Percentiles rank a stretch among this genome's conserved stretches.
phyloP scores from a whole-genome alignment of 2,113 vertebrate genomes.

The Hippopotamus amphibius region DNA sequence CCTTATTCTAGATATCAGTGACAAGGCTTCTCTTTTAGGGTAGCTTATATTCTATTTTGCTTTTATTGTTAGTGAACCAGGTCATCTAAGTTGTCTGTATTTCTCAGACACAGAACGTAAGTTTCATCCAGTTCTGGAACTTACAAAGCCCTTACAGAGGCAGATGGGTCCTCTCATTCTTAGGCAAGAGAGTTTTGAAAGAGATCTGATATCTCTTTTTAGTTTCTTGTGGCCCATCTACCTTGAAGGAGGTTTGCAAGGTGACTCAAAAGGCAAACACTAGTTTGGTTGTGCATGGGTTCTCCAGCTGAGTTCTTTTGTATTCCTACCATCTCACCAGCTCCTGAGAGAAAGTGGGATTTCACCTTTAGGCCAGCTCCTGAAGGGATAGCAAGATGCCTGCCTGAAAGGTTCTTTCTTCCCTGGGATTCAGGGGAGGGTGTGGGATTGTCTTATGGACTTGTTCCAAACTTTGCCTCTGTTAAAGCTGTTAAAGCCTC shows the following conservation, averaged over 20 bases:
- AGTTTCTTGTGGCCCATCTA: slow-evolving; percentile 53
- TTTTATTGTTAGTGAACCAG: slow-evolving; percentile 48
- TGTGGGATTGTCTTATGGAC: not conserved
- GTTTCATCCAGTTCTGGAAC: slow-evolving; percentile 48
- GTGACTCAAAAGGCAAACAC: slow-evolving; percentile 33
- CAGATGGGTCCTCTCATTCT: slow-evolving; percentile 5
- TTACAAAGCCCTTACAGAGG: slow-evolving; percentile 59
- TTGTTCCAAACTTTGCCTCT: not conserved
- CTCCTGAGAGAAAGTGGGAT: slow-evolving; percentile 24
- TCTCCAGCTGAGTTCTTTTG: slow-evolving; percentile 40
- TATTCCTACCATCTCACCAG: not conserved
- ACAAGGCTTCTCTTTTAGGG: slow-evolving; percentile 58
- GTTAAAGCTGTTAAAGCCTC: not conserved
- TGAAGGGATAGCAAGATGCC: not conserved
- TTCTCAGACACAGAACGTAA: slow-evolving; percentile 22
- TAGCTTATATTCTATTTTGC: slow-evolving; percentile 53
- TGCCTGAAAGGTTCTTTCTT: slow-evolving; percentile 64
- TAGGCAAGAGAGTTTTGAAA: slow-evolving; percentile 39
- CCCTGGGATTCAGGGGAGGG: not conserved
- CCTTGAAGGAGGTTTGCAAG: slow-evolving; percentile 55
- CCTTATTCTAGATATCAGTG: slow-evolving; percentile 69
- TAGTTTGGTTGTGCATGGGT: slow-evolving; percentile 45
- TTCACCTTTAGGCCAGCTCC: slow-evolving; percentile 19
- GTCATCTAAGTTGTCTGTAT: slow-evolving; percentile 31
- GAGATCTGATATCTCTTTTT: slow-evolving; percentile 56